A percentile compares a stretch with the other conserved stretches of the same genome.
phyloP scores from a whole-genome alignment of 2,888 invertebrate species.

The Caradrina kadenii region DNA sequence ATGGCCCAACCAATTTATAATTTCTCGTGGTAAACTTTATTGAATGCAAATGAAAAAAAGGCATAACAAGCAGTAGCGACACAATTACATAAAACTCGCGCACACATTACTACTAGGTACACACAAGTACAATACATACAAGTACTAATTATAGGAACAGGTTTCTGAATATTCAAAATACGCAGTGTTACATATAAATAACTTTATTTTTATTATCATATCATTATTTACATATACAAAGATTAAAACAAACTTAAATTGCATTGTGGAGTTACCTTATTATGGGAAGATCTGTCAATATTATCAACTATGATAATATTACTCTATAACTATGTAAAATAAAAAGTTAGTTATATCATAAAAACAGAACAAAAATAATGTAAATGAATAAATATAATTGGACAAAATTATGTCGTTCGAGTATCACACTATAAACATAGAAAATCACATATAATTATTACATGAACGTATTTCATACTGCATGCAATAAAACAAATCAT shows the following conservation, averaged over 20 bases:
- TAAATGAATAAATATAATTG: constrained; percentile 41
- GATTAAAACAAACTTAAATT: constrained; percentile 53
- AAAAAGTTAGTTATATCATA: constrained; percentile 28
- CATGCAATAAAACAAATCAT: constrained; percentile 72
- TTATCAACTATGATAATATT: constrained; percentile 30
- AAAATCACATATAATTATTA: constrained; percentile 54
- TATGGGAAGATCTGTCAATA: constrained; percentile 54
- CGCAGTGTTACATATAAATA: constrained; percentile 61
- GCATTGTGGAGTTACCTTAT: constrained; percentile 53
- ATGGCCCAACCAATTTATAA: neutral
- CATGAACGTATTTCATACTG: constrained; percentile 64
- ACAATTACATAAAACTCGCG: constrained; percentile 40
- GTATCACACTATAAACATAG: constrained; percentile 55
- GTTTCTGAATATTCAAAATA: constrained; percentile 68
- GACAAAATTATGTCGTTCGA: constrained; percentile 38
- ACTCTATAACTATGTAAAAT: constrained; percentile 29
- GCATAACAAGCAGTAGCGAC: constrained; percentile 25
- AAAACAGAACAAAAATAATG: constrained; percentile 37
- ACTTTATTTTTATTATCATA: constrained; percentile 65
- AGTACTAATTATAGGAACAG: constrained; percentile 46
- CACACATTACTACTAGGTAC: constrained; percentile 29
- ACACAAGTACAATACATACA: constrained; percentile 37
- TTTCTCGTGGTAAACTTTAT: neutral
- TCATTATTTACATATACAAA: constrained; percentile 62
- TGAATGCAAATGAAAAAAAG: constrained; percentile 13